phyloP scores from a whole-genome alignment of 2,113 vertebrate species.

The Brachyhypopomus gauderio region DNA sequence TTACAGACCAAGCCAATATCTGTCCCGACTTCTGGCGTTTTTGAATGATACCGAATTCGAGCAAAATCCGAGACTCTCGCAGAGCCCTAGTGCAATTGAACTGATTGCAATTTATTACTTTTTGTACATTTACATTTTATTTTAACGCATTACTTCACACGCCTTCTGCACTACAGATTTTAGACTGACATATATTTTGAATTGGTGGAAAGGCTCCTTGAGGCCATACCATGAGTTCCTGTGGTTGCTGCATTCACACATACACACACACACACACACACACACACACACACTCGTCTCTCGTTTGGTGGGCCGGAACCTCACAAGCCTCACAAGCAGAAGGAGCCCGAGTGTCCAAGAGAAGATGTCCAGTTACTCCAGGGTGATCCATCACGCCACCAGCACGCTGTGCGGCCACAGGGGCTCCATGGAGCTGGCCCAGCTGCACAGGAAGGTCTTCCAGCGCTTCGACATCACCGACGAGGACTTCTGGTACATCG shows the following conservation, averaged over 20 bases:
- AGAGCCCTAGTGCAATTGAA: no score
- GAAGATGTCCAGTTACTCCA: conserved; percentile 56
- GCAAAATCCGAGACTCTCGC: no score
- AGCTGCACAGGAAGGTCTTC: conserved; percentile 61
- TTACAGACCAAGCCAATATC: no score
- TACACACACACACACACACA: no score
- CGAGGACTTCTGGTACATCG: conserved; percentile 57
- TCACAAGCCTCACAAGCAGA: background rate
- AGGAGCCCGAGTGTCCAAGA: background rate
- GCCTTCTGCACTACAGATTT: no score
- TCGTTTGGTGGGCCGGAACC: background rate
- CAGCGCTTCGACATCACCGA: conserved; percentile 54
- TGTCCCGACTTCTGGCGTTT: no score
- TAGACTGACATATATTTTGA: conserved; percentile 10
- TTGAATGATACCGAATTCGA: no score
- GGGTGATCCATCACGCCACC: conserved; percentile 62
- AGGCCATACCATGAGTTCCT: background rate
- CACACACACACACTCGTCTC: no score
- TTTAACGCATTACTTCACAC: no score
- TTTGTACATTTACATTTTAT: no score
- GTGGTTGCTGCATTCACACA: background rate
- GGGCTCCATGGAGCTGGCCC: conserved; percentile 61
- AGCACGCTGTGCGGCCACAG: conserved; percentile 59
- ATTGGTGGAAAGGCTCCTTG: background rate
- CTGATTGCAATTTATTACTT: no score